These are phyloP conservation scores for Clivina fossor DNA, from an alignment of 2,888 invertebrate species.

Conservation along the genomic window DNA sequence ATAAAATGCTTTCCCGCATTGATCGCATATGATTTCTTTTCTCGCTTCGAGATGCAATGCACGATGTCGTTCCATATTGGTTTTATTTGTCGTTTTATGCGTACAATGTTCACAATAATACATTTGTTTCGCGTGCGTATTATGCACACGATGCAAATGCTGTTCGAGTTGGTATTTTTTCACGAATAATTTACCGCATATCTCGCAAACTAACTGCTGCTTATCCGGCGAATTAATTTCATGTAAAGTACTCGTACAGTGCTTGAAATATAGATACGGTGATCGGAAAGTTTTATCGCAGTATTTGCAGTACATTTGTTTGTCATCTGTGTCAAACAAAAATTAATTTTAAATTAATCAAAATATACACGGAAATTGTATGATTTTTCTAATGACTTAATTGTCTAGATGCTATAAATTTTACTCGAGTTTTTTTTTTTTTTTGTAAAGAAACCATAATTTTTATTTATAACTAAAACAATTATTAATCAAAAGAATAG, in stretches of 20 bases:
- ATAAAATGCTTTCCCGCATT: constrained; percentile 50
- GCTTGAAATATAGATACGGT: constrained; percentile 41
- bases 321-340: constrained; percentile 37
- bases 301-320: constrained; percentile 41
- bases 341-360: not conserved
- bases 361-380: no score
- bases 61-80: constrained; percentile 48
- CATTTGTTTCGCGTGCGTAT: constrained; percentile 44
- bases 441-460: not conserved
- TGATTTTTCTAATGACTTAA: no score
- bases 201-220: constrained; percentile 45
- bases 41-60: constrained; percentile 48
- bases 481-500: not conserved
- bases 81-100: constrained; percentile 47
- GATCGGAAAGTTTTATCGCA: constrained; percentile 42
- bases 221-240: constrained; percentile 43
- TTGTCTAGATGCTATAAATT: not conserved
- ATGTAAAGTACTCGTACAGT: constrained; percentile 39
- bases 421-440: not conserved
- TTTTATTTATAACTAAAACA: not conserved
- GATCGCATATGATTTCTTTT: constrained; percentile 47
- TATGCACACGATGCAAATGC: constrained; percentile 47
- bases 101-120: constrained; percentile 47
- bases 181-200: constrained; percentile 47
- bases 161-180: constrained; percentile 48